Evolutionary conservation across 2,888 invertebrate species (phyloP), one percentile per base, ranked within the genome.

Genomic region (Melanchra persicariae): DNA sequence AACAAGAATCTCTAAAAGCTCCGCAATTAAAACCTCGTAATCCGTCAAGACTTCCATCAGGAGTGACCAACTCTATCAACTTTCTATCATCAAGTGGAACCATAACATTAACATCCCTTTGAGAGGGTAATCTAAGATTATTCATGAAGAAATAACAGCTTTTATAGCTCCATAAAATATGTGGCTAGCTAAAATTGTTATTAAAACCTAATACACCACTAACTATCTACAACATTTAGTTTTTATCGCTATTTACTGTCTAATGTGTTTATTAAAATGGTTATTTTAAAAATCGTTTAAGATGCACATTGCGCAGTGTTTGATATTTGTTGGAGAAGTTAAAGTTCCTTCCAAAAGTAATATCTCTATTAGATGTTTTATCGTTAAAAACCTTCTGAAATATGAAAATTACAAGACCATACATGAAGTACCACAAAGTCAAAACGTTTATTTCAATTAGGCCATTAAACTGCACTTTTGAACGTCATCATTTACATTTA

Each of bases 111-210:
- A 40, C 40, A 40, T 2, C 15, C 47, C 17, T 40, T 12, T 47
- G 9, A 30, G 37, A 24, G 34, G 37, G 15, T 51, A 49, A 68
- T 59, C 8, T 49, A 26, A 43, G 40, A 19, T 17, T 61, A 57
- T 57, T 78, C n/a, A 60, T 52, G 47, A 57, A 51, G 51, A 59
- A 58, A 67, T 62, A 26, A 59, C 40, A 3, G 24, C 12, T 51
- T 62, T 74, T 55, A 68, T 45, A 59, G 34, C 9, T 49, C 24
- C 6, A 59, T 63, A 62, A n/a, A 79, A 77, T 24, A 54, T 47
- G 12, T 45, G 54, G 37, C 69, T 52, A n/a, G 8, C 51, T 10
- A 49, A 64, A 68, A 55, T 55, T 24, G 24, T 60, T 51, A 78
- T 78, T 73, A 40, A 65, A 59, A 45, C 19, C 40, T 73, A 59